phyloP scores from a whole-genome alignment of 1,140 invertebrate species.

The Trachymyrmex septentrionalis region DNA sequence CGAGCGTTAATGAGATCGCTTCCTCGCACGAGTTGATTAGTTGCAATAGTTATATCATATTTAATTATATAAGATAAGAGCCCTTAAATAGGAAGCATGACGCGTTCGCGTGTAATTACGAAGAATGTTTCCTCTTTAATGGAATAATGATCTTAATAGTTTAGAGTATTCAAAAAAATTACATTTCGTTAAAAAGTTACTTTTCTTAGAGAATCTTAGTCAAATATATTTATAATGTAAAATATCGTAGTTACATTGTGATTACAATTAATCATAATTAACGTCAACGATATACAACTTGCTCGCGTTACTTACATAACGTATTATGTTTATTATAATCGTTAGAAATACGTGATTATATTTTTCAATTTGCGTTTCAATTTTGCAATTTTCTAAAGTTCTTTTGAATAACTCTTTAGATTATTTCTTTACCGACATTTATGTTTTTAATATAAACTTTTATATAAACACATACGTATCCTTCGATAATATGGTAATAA shows the following conservation, averaged over 20 bases:
- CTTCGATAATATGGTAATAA: constrained; percentile 40
- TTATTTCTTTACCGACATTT: not conserved
- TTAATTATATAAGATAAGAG: constrained; percentile 62
- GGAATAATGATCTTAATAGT: constrained; percentile 28
- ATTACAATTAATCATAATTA: not conserved
- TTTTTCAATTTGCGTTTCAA: not conserved
- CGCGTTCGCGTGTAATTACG: constrained; percentile 58
- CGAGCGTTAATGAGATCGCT: constrained; percentile 48
- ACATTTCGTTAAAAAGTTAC: not conserved
- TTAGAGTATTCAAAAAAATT: not conserved
- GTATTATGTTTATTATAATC: not conserved
- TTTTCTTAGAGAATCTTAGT: not conserved
- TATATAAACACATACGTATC: constrained; percentile 26
- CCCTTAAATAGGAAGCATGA: constrained; percentile 69
- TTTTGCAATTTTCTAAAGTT: not conserved
- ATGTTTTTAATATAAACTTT: not conserved
- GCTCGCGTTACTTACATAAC: not conserved
- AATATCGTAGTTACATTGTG: not conserved
- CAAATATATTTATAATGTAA: not conserved
- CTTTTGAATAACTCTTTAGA: not conserved
- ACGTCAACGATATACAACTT: not conserved
- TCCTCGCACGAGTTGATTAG: constrained; percentile 50
- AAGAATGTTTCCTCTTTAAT: constrained; percentile 34
- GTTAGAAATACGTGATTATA: not conserved
- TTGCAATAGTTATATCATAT: constrained; percentile 72